phyloP scores from a whole-genome alignment of 37 sponge, comb jelly and placozoan genomes.

The Chondrosia reniformis region DNA sequence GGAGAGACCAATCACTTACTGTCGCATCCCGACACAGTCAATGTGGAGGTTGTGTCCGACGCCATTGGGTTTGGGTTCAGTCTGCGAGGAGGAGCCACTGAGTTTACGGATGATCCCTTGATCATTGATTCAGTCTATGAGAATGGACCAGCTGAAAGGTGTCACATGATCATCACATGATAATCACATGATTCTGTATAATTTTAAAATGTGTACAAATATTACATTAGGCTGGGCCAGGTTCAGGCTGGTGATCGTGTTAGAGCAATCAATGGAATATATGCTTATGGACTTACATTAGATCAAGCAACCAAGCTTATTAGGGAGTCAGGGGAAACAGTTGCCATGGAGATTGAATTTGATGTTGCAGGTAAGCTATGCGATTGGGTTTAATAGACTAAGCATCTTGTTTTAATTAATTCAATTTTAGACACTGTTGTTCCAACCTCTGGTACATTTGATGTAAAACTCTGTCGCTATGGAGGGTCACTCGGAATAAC shows the following conservation, averaged over 20 bases:
- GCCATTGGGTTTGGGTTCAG: slow-evolving; percentile 71
- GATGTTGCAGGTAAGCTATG: slow-evolving; percentile 54
- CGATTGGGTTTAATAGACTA: neutral
- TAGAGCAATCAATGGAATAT: slow-evolving; percentile 46
- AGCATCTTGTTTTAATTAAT: neutral
- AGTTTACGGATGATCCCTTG: slow-evolving; percentile 39
- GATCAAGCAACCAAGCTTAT: slow-evolving; percentile 71
- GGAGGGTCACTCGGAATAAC: slow-evolving; percentile 75
- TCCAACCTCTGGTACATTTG: slow-evolving; percentile 77
- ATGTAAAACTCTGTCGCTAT: slow-evolving; percentile 64
- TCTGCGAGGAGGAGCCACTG: slow-evolving; percentile 51
- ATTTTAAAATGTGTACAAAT: slow-evolving; percentile 58
- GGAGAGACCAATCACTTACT: slow-evolving; percentile 8
- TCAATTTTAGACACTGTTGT: slow-evolving; percentile 47
- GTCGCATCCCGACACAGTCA: slow-evolving; percentile 69
- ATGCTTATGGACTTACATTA: slow-evolving; percentile 39
- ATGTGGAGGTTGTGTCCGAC: slow-evolving; percentile 52
- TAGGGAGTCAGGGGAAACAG: slow-evolving; percentile 41
- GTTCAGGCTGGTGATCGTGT: slow-evolving; percentile 65
- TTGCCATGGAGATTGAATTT: slow-evolving; percentile 61
- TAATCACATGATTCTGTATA: slow-evolving; percentile 33
- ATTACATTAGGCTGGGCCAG: slow-evolving; percentile 35
- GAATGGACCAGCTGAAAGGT: slow-evolving; percentile 68
- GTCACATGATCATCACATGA: slow-evolving; percentile 37
- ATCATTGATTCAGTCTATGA: slow-evolving; percentile 38